Base-by-base conservation (phyloP, 1,140 invertebrate species). In the Formica exsecta region DNA sequence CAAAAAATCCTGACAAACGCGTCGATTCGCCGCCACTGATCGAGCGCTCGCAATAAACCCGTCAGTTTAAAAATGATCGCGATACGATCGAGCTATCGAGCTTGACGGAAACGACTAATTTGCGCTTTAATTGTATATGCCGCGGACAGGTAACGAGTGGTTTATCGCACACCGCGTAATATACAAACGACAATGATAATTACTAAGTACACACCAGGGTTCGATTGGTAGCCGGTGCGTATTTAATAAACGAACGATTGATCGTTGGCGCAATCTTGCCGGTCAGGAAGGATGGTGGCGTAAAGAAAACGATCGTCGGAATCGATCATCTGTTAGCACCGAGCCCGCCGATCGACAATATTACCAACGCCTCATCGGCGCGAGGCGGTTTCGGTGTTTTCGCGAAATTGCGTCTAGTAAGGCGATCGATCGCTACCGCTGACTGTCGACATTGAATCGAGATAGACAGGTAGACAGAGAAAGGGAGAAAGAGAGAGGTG, bases 401-500 rank as follows among this genome's bases (percentile, higher is more conserved):
- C 90, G 88, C 90, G 89, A 91, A 92, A 93, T 93, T 88, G 87
- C 86, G 89, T 92, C 91, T 92, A 90, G 90, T 92, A 93, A 71
- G 38, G 93, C 90, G 89, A 91, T 71, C 25, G 91, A 92, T 90
- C 80, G 77, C 77, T 85, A 81, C 80, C 81, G 87, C 86, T 85
- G 87, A 88, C 64, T 73, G 66, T 73, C 66, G 71, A 80, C 71
- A 88, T 81, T 73, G 66, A 61, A 73, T 29, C n/a, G 66, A 61
- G 66, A 59, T 54, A 85, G n/a, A 29, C 16, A 38, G 57, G 41
- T 0, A 36, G 62, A 62, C 4, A 36, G 29, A 29, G 54, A 57
- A n/a, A 76, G 38, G 36, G 9, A 29, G 48, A 6, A 32, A 8
- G 79, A 89, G 71, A 75, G 64, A 73, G 36, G n/a, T 66, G 41